A percentile compares a stretch with the other conserved stretches of the same genome.
Conservation (phyloP, 2,888 invertebrate genomes). For the Pterostichus madidus region DNA sequence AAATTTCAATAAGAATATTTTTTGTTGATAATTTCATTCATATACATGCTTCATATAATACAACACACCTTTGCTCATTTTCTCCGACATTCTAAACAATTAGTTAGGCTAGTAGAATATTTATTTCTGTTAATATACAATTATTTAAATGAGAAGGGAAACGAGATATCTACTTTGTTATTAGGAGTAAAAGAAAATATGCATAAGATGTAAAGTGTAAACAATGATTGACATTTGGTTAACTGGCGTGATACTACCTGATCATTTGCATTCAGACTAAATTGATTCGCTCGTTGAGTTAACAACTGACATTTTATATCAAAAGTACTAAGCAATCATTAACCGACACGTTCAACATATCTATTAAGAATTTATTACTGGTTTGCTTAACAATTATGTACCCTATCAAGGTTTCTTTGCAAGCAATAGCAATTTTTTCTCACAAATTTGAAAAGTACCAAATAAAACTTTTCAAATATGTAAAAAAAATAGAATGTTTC, state of each 20-base stretch:
- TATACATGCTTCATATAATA: too few relatives aligned
- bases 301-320: conserved; percentile 4
- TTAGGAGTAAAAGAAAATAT: background rate
- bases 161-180: too few relatives aligned
- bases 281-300: conserved; percentile 6
- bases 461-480: too few relatives aligned
- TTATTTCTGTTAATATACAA: too few relatives aligned
- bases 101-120: too few relatives aligned
- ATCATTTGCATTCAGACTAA: conserved; percentile 1
- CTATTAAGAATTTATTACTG: background rate
- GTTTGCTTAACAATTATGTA: background rate
- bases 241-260: conserved; percentile 6
- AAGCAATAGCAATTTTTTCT: too few relatives aligned
- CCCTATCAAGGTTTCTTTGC: background rate
- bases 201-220: background rate
- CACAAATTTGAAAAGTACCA: too few relatives aligned
- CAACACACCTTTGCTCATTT: too few relatives aligned
- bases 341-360: background rate
- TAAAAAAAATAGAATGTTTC: too few relatives aligned
- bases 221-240: conserved; percentile 2
- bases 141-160: background rate
- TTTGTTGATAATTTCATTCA: too few relatives aligned
- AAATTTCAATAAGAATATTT: too few relatives aligned
- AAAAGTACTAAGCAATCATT: background rate
- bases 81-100: too few relatives aligned